Evolutionary conservation across 2,797 vertebrate genomes (phyloP), one percentile per base, ranked within the genome.

Genomic region (Arrhamphus sclerolepis): DNA sequence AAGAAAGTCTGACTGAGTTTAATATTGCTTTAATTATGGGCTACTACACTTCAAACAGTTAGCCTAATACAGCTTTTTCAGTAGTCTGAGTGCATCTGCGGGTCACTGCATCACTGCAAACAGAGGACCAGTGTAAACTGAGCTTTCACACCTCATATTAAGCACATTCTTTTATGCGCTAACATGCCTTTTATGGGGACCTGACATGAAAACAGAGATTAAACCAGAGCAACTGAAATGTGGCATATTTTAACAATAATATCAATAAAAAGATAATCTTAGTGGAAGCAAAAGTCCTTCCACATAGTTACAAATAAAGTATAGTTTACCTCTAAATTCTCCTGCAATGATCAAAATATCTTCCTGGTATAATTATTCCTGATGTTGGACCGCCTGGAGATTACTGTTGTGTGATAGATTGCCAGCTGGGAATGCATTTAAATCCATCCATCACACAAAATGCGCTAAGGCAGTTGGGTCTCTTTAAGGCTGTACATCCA

Each of bases 81-180:
- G 69, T 24, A 41, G 34, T 1, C 38, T 0, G 68, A 29, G 83
- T 81, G 75, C 81, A 85, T 78, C 65, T 52, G 66, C 55, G 57
- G 86, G 80, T 79, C 81, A 86, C 58, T 63, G 67, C 74, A 71
- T 78, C 70, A 22, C 13, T 20, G 16, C 71, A 53, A 62, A 82
- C 78, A 83, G 80, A 66, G 14, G 24, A 69, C 77, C 71, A 86
- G 73, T 79, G 80, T 82, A 62, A 70, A 72, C 57, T 18, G 5
- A 65, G 43, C 55, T 68, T 75, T 80, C 72, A 77, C 71, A 78
- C 66, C 7, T 75, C 49, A 56, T 62, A 50, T 65, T 61, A 38
- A 28, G 29, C 6, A 55, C 68, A 19, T 19, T 21, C n/a, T 42
- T 44, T 38, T 34, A 51, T 21, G 8, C 8, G 6, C 8, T 29